Evolutionary conservation across 2,113 vertebrate species (phyloP), one percentile per base, ranked within the genome.

Genomic region (Triplophysa tibetana): DNA sequence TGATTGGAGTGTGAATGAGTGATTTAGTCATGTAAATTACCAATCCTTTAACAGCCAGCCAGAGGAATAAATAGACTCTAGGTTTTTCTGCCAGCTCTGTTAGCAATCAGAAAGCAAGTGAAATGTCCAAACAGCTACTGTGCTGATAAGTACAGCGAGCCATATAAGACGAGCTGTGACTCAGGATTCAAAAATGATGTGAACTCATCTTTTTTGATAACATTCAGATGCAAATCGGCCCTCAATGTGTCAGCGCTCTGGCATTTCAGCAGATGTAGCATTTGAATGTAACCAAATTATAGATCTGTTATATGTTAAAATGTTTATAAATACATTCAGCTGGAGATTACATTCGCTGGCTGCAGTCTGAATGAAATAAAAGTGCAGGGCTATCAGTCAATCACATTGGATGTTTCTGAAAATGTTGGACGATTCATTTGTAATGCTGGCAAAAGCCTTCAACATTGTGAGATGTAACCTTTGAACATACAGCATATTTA

Each of bases 261-360:
- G 54, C 70, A 73, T 56, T 60, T 56, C 52, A 8, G 10, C 50
- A 73, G 52, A 43, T 17, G 26, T 16, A 58, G 1, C 54, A 3
- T 10, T 21, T 23, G n/a, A 16, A 60, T n/a, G 52, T 43, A 19
- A 45, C 33, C 72, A 75, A 38, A 21, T 75, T 21, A 48, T 58
- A 60, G 29, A 26, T 75, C 8, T 63, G 56, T n/a, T 24, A 45
- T 24, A 23, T n/a, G 70, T 75, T 41, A 10, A 8, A 58, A 58
- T 58, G 17, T 74, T 70, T 16, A 24, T 73, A 52, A 60, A 58
- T 61, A 63, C 21, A 63, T 75, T 48, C 19, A 70, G n/a, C 54
- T 23, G 54, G 54, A 70, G 48, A 33, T 33, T n/a, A 56, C 70
- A 21, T 58, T n/a, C 38, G 54, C 50, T 41, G 11, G 61, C 16